Percentiles rank a stretch among this genome's conserved stretches.
These are phyloP conservation scores for Pseudachorutes palmiensis DNA, from an alignment of 1,140 invertebrate genomes.

Conservation along the genomic window DNA sequence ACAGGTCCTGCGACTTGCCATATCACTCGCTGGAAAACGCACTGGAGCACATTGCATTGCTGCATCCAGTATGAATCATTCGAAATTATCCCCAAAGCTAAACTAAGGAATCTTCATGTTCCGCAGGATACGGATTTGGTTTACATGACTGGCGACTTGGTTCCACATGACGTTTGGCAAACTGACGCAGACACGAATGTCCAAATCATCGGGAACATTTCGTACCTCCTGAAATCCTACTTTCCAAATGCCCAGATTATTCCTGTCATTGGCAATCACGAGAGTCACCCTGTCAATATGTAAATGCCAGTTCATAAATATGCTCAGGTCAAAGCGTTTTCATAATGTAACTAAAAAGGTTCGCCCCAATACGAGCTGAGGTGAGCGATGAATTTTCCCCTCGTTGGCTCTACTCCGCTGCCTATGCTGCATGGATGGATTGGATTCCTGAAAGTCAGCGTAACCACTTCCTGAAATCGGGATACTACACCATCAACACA, in stretches of 20 bases:
- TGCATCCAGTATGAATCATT: constrained; percentile 39
- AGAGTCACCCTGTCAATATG: constrained; percentile 53
- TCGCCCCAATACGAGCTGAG: constrained; percentile 30
- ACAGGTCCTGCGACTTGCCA: constrained; percentile 46
- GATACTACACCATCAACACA: constrained; percentile 48
- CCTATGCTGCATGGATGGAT: constrained; percentile 42
- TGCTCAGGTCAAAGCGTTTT: neutral
- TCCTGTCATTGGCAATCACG: constrained; percentile 57
- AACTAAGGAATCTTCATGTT: neutral
- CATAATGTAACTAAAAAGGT: constrained; percentile 21
- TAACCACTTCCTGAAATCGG: constrained; percentile 45
- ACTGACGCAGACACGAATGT: constrained; percentile 48
- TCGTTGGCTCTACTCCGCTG: constrained; percentile 43
- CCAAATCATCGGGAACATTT: constrained; percentile 44
- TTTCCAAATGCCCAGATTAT: constrained; percentile 53
- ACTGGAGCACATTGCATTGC: constrained; percentile 43
- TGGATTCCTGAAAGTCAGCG: constrained; percentile 43
- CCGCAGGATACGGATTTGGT: constrained; percentile 51
- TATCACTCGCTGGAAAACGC: constrained; percentile 44
- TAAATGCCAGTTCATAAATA: too few relatives aligned
- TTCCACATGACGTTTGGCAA: constrained; percentile 59
- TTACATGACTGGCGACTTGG: constrained; percentile 58
- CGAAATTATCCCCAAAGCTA: too few relatives aligned
- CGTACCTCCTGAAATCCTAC: constrained; percentile 45
- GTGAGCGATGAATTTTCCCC: constrained; percentile 21